phyloP scores from a whole-genome alignment of 2,888 invertebrate genomes.

The Sesia apiformis region DNA sequence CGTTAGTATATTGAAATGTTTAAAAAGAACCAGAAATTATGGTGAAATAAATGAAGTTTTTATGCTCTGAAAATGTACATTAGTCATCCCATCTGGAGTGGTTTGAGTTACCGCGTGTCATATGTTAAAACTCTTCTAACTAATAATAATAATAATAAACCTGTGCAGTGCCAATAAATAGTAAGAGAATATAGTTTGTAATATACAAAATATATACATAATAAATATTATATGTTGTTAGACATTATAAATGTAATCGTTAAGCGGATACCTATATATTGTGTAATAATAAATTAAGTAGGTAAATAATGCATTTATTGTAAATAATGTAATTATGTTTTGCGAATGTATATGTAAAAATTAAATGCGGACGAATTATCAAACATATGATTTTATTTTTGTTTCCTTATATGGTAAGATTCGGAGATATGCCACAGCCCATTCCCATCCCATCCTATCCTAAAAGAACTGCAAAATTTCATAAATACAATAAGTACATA shows the following conservation, averaged over 20 bases:
- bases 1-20: constrained; percentile 1
- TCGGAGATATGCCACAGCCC: too few species aligned
- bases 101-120: too few species aligned
- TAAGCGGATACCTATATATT: constrained; percentile 7
- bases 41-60: too few species aligned
- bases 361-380: background rate
- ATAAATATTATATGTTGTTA: constrained; percentile 2
- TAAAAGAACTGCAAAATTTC: too few species aligned
- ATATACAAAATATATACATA: constrained; percentile 2
- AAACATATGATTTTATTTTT: background rate
- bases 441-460: too few species aligned
- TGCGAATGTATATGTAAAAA: background rate
- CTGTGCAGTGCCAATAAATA: constrained; percentile 25
- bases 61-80: too few species aligned
- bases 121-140: background rate
- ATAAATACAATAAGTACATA: too few species aligned
- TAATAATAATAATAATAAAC: constrained; percentile 5
- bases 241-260: constrained; percentile 1
- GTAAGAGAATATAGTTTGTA: constrained; percentile 3
- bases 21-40: background rate
- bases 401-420: too few species aligned
- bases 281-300: constrained; percentile 1
- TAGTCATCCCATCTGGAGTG: too few species aligned
- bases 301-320: constrained; percentile 19
- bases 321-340: constrained; percentile 12